Conservation (phyloP, 2,797 vertebrate species). For the Champsocephalus esox region DNA sequence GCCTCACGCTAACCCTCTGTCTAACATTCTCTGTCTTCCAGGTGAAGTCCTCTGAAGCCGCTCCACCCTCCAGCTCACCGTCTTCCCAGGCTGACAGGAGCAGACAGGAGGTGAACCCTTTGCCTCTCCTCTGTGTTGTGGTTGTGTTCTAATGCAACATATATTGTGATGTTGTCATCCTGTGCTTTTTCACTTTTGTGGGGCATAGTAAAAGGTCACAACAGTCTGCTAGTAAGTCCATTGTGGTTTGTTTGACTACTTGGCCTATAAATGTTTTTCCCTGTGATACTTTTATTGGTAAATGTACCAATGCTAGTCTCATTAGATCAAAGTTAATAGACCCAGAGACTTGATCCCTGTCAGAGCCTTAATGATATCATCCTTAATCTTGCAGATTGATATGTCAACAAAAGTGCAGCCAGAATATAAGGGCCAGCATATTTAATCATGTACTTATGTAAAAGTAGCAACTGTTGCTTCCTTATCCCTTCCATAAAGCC, state of each 20-base stretch:
- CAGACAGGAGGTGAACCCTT: constrained; percentile 90
- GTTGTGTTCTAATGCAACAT: constrained; percentile 17
- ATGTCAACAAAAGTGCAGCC: constrained; percentile 19
- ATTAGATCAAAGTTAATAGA: constrained; percentile 49
- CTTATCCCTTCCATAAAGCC: not conserved
- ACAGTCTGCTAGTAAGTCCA: not conserved
- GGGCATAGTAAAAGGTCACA: not conserved
- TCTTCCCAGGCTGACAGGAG: constrained; percentile 92
- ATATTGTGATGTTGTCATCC: constrained; percentile 1
- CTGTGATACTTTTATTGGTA: not conserved
- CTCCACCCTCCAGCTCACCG: constrained; percentile 89
- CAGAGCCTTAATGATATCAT: constrained; percentile 25
- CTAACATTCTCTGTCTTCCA: constrained; percentile 50
- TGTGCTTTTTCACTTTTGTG: constrained; percentile 4
- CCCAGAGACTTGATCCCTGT: constrained; percentile 29
- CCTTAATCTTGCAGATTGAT: constrained; percentile 21
- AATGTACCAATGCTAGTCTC: constrained; percentile 39
- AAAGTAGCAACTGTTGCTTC: not conserved
- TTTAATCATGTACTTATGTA: not conserved
- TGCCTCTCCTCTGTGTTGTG: constrained; percentile 16
- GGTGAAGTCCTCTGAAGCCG: constrained; percentile 91
- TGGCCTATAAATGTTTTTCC: not conserved
- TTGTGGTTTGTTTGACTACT: not conserved
- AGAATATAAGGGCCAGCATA: not conserved
- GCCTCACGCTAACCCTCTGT: constrained; percentile 1